Conservation (phyloP, 2,113 vertebrate genomes). For the Hippopotamus amphibius region DNA sequence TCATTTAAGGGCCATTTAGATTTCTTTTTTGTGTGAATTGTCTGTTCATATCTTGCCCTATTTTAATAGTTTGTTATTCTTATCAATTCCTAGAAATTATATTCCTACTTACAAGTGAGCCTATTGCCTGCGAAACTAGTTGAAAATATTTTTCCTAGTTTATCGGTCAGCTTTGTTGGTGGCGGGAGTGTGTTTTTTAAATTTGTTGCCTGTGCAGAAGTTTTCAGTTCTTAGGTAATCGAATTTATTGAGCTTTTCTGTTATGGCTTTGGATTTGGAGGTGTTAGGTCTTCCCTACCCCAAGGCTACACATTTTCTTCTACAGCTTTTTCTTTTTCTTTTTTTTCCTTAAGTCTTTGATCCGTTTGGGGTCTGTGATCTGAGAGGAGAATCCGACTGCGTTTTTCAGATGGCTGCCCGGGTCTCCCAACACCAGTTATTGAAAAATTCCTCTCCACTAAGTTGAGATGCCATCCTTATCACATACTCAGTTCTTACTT, state of each 20-base stretch:
- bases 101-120: not conserved
- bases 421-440: not conserved
- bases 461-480: not conserved
- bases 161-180: not conserved
- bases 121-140: not conserved
- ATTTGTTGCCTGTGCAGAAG: not conserved
- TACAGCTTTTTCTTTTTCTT: not conserved
- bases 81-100: not conserved
- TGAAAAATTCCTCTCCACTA: not conserved
- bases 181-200: not conserved
- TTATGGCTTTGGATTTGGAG: conserved; percentile 3
- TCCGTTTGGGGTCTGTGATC: not conserved
- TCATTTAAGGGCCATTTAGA: not conserved
- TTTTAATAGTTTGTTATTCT: not conserved
- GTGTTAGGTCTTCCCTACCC: not conserved
- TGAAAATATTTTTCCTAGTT: not conserved
- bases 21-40: not conserved
- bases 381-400: not conserved
- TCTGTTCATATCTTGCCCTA: not conserved
- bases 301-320: not conserved
- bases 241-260: not conserved
- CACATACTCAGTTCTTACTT: not conserved
- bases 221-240: not conserved
- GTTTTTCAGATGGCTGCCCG: not conserved
- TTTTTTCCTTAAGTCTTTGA: not conserved